Evolutionary conservation across 1,140 invertebrate genomes (phyloP), one percentile per base, ranked within the genome.

Genomic region (Drosophila repletoides): DNA sequence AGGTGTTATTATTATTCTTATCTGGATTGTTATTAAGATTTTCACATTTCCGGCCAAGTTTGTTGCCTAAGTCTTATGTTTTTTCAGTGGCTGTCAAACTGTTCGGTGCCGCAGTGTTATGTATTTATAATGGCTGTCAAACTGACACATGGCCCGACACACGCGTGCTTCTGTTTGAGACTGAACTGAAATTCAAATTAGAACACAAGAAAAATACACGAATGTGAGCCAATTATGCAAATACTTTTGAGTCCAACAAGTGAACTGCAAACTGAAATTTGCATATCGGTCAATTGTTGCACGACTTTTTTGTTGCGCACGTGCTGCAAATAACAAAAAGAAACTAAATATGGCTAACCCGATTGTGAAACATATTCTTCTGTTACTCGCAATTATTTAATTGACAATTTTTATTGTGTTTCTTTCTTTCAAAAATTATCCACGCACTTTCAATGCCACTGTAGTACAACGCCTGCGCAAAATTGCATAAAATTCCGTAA

Each of bases 221-320:
- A 74, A 22, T 76, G 29, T 61, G 40, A 48, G 70, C 73, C 77
- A 83, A 83, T 84, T 83, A 83, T 83, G 77, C 69, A 83, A 83
- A 83, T 84, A n/a, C n/a, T 52, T 63, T 34, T 12, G 31, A 28
- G 41, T 49, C 46, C 28, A 12, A 58, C 58, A 59, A 58, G 72
- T 68, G 40, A 53, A 53, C 36, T 40, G 36, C 15, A 10, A 61
- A 55, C 58, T 36, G 31, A 46, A 33, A 76, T 83, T 84, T 84
- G 74, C 79, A 84, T 83, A 70, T 84, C 79, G 77, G 77, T 83
- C 77, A 84, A 77, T 77, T 84, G 77, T 77, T 65, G 79, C 79
- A 83, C 77, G 77, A 83, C n/a, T n/a, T 58, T 73, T 73, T 61
- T 33, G 59, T 38, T 24, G 31, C 53, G 79, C 73, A 84, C 70